Base-by-base conservation (phyloP, 1,140 invertebrate genomes). In the Dreissena rostriformis region DNA sequence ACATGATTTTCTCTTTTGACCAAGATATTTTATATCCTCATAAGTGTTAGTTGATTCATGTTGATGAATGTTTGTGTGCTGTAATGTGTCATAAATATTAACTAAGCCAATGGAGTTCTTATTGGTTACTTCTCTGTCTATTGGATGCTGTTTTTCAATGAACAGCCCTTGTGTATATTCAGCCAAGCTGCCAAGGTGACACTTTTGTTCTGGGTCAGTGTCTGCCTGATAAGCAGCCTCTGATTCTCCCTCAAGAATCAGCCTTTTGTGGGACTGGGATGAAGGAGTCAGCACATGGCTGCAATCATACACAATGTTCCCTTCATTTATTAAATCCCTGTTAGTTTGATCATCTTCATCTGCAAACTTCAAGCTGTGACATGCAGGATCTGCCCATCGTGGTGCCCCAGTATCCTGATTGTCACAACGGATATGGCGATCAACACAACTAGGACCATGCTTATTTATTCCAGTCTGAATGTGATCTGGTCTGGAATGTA, bases 341-440 rank as follows among this genome's bases (percentile, higher is more conserved):
- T 75, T 81, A 49, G 70, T 86, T 53, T 89, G 87, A 8, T 81
- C 76, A 51, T 93, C 93, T 57, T 94, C 94, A 79, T 94, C 94
- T 71, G 94, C 94, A 81, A 90, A 94, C 67, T 93, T 93, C 29
- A 94, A 88, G 67, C 93, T 90, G 53, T 90, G 86, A 82, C 89
- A 83, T 51, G 92, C 91, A 49, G 91, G 90, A 80, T 92, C 92
- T 8, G 91, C 91, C 92, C 93, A 94, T n/a, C 92, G 88, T 57
- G 86, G 90, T n/a, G 86, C 84, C 61, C 73, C 79, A 26, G 63
- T 78, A 49, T 82, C 79, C 24, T 28, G 15, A 17, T 72, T 65
- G 39, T 84, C 82, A 11, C 52, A 77, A 11, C 75, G 74, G 51
- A 84, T 71, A 24, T 49, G 72, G 24, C 53, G 28, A 39, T 84